Conservation (phyloP, 30 jellyfish, hydroid and myxozoan genomes). For the Aurelia sp. region DNA sequence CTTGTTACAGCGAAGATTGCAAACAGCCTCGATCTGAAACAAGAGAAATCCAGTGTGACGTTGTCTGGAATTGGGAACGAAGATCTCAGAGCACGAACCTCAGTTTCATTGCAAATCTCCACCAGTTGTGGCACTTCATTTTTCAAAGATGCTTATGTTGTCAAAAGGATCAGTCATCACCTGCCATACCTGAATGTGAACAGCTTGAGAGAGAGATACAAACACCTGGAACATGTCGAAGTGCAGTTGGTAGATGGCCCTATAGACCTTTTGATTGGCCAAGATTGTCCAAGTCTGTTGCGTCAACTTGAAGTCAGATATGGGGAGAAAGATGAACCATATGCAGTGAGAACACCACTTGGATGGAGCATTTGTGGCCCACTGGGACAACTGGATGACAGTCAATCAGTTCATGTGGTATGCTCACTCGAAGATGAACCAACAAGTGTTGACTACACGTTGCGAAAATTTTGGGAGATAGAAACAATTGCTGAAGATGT, state of each 20-base stretch:
- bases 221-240: neutral
- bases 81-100: too few species aligned
- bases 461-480: too few species aligned
- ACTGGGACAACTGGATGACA: neutral
- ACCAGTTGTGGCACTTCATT: too few species aligned
- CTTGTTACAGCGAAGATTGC: too few species aligned
- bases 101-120: too few species aligned
- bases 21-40: too few species aligned
- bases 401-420: slow-evolving; percentile 9
- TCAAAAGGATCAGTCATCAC: too few species aligned
- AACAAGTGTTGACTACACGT: too few species aligned
- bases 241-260: slow-evolving; percentile 28
- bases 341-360: slow-evolving; percentile 37
- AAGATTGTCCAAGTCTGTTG: slow-evolving; percentile 39
- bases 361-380: slow-evolving; percentile 51
- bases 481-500: neutral
- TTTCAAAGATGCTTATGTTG: too few species aligned
- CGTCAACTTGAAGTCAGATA: slow-evolving; percentile 27
- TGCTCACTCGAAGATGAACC: slow-evolving; percentile 31
- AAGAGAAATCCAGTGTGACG: too few species aligned
- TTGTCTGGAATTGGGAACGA: too few species aligned
- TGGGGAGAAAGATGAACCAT: slow-evolving; percentile 29
- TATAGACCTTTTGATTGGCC: slow-evolving; percentile 37
- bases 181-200: too few species aligned
- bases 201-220: slow-evolving; percentile 9